phyloP scores from a whole-genome alignment of 2,888 invertebrate genomes.

The Neoaliturus tenellus region DNA sequence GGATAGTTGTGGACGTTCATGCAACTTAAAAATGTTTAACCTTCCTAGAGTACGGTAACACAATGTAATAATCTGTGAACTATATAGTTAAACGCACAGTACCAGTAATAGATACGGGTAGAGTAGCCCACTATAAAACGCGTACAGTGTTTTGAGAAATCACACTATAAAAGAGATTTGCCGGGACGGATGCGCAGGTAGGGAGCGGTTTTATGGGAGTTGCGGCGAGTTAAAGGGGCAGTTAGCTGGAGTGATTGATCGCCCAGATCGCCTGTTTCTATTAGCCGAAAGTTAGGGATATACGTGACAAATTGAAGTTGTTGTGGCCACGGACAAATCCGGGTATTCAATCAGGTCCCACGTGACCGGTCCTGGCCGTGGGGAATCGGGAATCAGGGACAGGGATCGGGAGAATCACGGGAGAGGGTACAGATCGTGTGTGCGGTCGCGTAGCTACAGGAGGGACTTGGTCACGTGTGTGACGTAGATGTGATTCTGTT shows the following conservation, averaged over 20 bases:
- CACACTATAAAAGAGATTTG: neutral
- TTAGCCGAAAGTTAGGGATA: conserved; percentile 50
- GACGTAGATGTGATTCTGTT: no score
- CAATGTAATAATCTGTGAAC: no score
- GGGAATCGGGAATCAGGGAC: neutral
- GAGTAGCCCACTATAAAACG: no score
- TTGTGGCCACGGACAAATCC: conserved; percentile 39
- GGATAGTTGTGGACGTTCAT: no score
- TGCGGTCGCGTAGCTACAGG: neutral
- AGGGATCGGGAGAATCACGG: neutral
- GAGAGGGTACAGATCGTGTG: neutral
- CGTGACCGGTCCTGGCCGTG: neutral
- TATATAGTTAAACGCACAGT: no score
- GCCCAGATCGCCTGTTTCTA: conserved; percentile 29
- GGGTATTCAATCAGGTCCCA: conserved; percentile 16
- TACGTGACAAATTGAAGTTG: conserved; percentile 39
- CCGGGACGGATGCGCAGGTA: neutral
- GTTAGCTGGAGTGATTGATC: conserved; percentile 17
- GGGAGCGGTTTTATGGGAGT: conserved; percentile 7
- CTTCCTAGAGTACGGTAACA: no score
- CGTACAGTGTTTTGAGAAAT: neutral
- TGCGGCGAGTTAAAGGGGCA: conserved; percentile 16
- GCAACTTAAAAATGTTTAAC: no score
- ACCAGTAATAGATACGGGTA: no score
- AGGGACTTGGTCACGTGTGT: no score